A percentile compares a stretch with the other conserved stretches of the same genome.
Evolutionary conservation across 1,140 invertebrate genomes (phyloP).

Genomic region (Nomia melanderi): DNA sequence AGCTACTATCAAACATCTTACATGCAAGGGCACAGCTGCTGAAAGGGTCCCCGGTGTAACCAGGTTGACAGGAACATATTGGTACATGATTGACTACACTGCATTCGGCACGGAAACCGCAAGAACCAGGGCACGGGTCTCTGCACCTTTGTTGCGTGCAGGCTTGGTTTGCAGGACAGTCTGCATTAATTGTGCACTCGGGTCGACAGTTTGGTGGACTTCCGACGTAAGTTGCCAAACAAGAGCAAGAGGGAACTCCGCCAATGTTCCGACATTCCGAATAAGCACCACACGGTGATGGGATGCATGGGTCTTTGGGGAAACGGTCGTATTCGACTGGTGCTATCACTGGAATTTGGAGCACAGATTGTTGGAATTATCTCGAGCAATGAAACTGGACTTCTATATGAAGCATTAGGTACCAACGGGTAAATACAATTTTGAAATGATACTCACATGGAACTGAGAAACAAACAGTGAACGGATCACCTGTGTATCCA

Average conservation of each 20-base stretch:
- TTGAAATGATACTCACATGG: conserved; percentile 28
- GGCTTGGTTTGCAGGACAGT: conserved; percentile 80
- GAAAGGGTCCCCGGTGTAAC: conserved; percentile 81
- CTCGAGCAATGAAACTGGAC: background rate
- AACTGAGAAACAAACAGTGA: conserved; percentile 82
- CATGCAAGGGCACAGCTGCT: conserved; percentile 65
- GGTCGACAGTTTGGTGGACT: conserved; percentile 85
- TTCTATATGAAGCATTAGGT: too few species aligned
- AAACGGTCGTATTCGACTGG: conserved; percentile 14
- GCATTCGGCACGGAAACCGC: conserved; percentile 82
- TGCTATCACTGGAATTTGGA: conserved; percentile 23
- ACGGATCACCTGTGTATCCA: conserved; percentile 88
- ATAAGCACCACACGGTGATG: conserved; percentile 89
- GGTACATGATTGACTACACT: conserved; percentile 82
- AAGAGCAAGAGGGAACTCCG: conserved; percentile 86
- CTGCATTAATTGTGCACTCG: conserved; percentile 81
- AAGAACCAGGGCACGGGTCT: conserved; percentile 82
- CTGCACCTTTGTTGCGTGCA: conserved; percentile 81
- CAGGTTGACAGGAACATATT: conserved; percentile 82
- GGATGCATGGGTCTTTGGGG: conserved; percentile 83
- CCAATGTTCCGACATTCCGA: conserved; percentile 85
- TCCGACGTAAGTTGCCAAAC: conserved; percentile 86
- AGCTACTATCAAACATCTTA: background rate
- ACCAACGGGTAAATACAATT: too few species aligned
- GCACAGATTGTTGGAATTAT: background rate